Evolutionary conservation across 2,113 vertebrate species (phyloP), one percentile per base, ranked within the genome.

Genomic region (Balaenoptera acutorostrata): DNA sequence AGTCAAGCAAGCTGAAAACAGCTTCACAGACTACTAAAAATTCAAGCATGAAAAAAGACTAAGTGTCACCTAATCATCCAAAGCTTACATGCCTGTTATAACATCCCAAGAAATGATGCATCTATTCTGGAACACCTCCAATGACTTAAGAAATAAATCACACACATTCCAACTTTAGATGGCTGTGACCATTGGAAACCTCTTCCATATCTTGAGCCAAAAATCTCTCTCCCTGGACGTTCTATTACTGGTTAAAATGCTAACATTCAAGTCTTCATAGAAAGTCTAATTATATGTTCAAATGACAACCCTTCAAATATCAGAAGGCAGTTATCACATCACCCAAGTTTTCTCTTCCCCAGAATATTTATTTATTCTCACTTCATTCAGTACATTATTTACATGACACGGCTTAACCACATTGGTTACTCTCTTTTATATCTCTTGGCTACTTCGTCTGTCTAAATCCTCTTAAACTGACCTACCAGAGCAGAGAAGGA

Each of bases 21-120:
- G 90, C 88, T 96, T 97, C 20, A 80, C 44, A 97, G 64, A 97
- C 98, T 93, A 78, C 90, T 96, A 94, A 97, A 95, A 95, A 94
- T 95, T 95, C 20, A 94, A 25, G 29, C 90, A 80, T 87, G 15
- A 86, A 21, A 90, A 86, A 49, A 89, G 31, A 49, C 25, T 95
- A 72, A 91, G 69, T 95, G 69, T 88, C 74, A 90, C 14, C n/a
- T 97, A 78, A 94, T 91, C 82, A 94, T 72, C 81, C 71, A 91
- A 96, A 90, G 36, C 52, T 71, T 80, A 33, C 39, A 91, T 85
- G 23, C 59, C 57, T 85, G 61, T 68, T 74, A 23, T 82, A 94
- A 86, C 44, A 93, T 74, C 71, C n/a, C 36, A 21, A 33, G 29
- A 93, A 97, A 88, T 49, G 31, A 86, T n/a, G 23, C 49, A 11